Evolutionary conservation across 2,797 vertebrate species (phyloP).

Genomic region (Linurgus olivaceus): DNA sequence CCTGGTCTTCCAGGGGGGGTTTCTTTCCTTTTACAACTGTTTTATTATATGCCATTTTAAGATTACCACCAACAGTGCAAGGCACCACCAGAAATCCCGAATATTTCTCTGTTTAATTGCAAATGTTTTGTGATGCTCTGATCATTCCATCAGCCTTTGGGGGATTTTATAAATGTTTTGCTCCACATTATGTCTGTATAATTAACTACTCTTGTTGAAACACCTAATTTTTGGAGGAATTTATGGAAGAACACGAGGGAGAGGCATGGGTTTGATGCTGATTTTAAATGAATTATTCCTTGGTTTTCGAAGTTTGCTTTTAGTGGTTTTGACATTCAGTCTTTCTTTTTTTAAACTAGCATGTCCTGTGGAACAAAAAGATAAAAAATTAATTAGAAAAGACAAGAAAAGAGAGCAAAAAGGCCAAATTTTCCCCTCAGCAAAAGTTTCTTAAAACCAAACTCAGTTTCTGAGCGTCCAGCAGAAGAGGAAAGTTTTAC

Average conservation of each 20-base stretch:
- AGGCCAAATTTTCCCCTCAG: background rate
- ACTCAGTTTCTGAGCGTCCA: background rate
- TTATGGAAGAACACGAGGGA: background rate
- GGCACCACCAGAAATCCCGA: background rate
- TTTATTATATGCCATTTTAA: background rate
- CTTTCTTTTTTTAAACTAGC: background rate
- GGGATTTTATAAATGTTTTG: constrained; percentile 32
- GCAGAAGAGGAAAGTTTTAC: background rate
- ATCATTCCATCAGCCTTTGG: background rate
- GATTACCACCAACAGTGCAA: background rate
- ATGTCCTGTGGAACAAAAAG: background rate
- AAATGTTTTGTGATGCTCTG: constrained; percentile 27
- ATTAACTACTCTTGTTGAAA: constrained; percentile 49
- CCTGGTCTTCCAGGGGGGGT: background rate
- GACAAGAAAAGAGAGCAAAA: background rate
- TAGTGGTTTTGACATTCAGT: background rate
- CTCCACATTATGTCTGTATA: constrained; percentile 1
- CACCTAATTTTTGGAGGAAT: constrained; percentile 20
- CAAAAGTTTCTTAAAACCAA: background rate
- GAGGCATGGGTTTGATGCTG: constrained; percentile 7
- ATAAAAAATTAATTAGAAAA: constrained; percentile 6
- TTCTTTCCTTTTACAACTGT: background rate
- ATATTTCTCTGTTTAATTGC: constrained; percentile 25
- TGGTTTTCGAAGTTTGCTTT: background rate
- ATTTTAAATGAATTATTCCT: constrained; percentile 33